Evolutionary conservation across 2,888 invertebrate genomes (phyloP).

Genomic region (Meta bourneti): DNA sequence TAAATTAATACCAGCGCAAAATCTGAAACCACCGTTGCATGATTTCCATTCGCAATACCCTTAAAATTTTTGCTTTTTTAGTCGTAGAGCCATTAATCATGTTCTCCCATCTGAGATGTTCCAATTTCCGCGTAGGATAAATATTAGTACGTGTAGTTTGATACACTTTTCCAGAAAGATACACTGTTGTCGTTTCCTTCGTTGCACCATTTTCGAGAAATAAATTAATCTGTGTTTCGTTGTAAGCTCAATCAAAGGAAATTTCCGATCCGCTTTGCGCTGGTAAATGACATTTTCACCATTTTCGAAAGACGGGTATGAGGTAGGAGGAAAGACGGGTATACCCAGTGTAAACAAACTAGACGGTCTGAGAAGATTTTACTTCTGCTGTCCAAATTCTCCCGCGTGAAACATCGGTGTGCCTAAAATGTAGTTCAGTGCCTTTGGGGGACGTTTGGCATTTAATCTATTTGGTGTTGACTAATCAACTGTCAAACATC

Average conservation of each 20-base stretch:
- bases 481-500: too few relatives aligned
- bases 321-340: too few relatives aligned
- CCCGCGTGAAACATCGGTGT: too few relatives aligned
- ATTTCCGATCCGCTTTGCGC: neutral
- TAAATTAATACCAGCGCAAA: neutral
- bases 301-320: too few relatives aligned
- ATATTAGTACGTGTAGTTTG: neutral
- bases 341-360: too few relatives aligned
- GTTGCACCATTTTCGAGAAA: neutral
- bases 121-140: neutral
- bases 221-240: neutral
- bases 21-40: neutral
- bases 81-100: neutral
- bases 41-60: neutral
- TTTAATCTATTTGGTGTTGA: too few relatives aligned
- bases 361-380: too few relatives aligned
- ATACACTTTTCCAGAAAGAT: neutral
- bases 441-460: too few relatives aligned
- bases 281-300: too few relatives aligned
- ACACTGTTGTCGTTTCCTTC: neutral
- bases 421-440: too few relatives aligned
- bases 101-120: neutral
- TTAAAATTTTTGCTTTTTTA: neutral
- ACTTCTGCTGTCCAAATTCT: too few relatives aligned
- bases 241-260: neutral